Base-by-base conservation (phyloP, 1,140 invertebrate genomes). In the Aphelenchoides besseyi region DNA sequence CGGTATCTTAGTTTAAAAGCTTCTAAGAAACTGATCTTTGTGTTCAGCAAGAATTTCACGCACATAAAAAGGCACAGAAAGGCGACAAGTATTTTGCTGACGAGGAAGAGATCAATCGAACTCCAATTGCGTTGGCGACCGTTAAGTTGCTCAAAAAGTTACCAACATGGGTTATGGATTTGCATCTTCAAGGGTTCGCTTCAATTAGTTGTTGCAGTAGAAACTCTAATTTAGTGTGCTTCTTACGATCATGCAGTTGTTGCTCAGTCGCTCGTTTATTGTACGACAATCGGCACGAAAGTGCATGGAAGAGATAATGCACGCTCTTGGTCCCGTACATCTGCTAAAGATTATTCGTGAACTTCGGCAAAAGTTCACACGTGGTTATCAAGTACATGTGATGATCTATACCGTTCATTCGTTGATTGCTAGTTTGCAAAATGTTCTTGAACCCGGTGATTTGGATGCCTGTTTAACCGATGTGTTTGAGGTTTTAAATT, bases 301-400 rank as follows among this genome's bases (percentile, higher is more conserved):
- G 80, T 94, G 92, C 23, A 86, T 97, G 0, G 89, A 93, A 69
- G 92, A 93, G 85, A 92, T 96, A 29, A 91, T 95, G 89, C 77
- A 90, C 1, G 89, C 91, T 0, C 86, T 98, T 0, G 95, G 95
- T 0, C 90, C 92, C 0, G 85, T 88, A 18, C 93, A 93, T 84
- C 88, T 98, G 70, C 87, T 89, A 26, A 86, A 90, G 79, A 85
- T 97, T 5, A 83, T 97, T 2, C 88, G 89, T 68, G 93, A 96
- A 85, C 88, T 97, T 80, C 90, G 90, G 52, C 86, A 90, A 16
- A 85, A 93, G 3, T 86, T 97, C 59, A 92, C 89, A 0, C 89
- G 90, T 84, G 95, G 95, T 8, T 97, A 92, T 82, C 94, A 97
- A 88, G 86, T 95, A 23, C 94, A 97, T 79, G 93, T 97, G 0